phyloP scores from a whole-genome alignment of 1,140 invertebrate genomes.

The Drosophila kohkoa region DNA sequence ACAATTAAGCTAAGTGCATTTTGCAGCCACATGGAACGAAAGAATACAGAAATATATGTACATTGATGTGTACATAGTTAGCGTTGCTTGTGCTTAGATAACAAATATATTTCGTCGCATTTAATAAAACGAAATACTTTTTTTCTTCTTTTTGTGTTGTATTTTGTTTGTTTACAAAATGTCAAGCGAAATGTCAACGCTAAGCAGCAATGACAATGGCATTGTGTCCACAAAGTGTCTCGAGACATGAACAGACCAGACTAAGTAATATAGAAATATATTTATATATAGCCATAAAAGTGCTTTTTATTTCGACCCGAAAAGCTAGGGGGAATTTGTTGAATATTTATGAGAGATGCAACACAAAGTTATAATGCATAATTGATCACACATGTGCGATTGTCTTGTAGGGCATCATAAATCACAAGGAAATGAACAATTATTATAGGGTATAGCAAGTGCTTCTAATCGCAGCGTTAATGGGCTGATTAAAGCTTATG shows the following conservation, averaged over 20 bases:
- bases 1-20: conserved; percentile 57
- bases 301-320: conserved; percentile 5
- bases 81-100: conserved; percentile 63
- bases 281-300: conserved; percentile 8
- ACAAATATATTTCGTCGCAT: conserved; percentile 64
- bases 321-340: conserved; percentile 2
- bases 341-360: conserved; percentile 10
- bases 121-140: conserved; percentile 60
- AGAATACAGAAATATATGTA: conserved; percentile 18
- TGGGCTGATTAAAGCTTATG: conserved; percentile 45
- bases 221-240: conserved; percentile 44
- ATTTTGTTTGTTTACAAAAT: conserved; percentile 64
- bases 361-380: not conserved
- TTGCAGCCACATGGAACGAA: conserved; percentile 15
- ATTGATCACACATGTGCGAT: conserved; percentile 3
- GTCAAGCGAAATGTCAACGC: conserved; percentile 58
- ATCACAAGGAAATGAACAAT: conserved; percentile 23
- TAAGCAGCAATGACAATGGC: conserved; percentile 51
- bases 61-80: conserved; percentile 9
- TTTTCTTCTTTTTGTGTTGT: conserved; percentile 19
- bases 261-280: conserved; percentile 24
- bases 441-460: conserved; percentile 19
- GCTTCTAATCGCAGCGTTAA: conserved; percentile 2
- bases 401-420: conserved; percentile 25
- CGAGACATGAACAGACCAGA: conserved; percentile 2